Evolutionary conservation across 2,888 invertebrate species (phyloP), one percentile per base, ranked within the genome.

Genomic region (Alloscopus bannaensis): DNA sequence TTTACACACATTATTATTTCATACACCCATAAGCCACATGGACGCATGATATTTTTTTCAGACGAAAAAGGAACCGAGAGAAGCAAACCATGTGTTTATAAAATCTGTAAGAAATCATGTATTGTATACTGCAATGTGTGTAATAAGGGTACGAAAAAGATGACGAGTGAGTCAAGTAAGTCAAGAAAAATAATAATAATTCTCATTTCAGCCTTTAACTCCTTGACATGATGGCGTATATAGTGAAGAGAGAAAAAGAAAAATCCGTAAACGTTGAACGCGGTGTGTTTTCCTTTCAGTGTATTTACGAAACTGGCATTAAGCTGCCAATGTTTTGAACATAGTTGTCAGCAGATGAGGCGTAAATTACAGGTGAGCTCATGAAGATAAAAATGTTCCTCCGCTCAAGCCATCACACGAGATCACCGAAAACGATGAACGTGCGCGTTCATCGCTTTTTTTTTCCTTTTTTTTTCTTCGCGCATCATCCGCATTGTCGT

Each of bases 341-440:
- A 78, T 55, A 78, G 78, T 78, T 78, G 78, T 78, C 78, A 78
- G 78, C 78, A 78, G 78, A 78, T 78, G 78, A 78, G 78, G 78
- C 78, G 78, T 78, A 78, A 78, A 78, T 78, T 78, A 78, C 78
- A 78, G 78, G 78, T 78, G 64, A 70, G 70, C 57, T 64, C 77
- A 64, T 36, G 69, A 69, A 77, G 64, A 77, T 77, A 69, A 77
- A 77, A 77, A 77, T 77, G 64, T 76, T 76, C 45, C 47, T 62
- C n/a, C 24, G 40, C 55, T 50, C 52, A 55, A 13, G 42, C 31
- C 20, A 60, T 76, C 68, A 68, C 68, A 76, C 65, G 45, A 65
- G 64, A 64, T 45, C 45, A 64, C 28, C 40, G 45, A 18, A 64
- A 28, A n/a, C 22, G 40, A 62, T n/a, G 26, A 18, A 62, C 42